These are phyloP conservation scores for Euglossa dilemma DNA, from an alignment of 1,140 invertebrate species.

Conservation along the genomic window DNA sequence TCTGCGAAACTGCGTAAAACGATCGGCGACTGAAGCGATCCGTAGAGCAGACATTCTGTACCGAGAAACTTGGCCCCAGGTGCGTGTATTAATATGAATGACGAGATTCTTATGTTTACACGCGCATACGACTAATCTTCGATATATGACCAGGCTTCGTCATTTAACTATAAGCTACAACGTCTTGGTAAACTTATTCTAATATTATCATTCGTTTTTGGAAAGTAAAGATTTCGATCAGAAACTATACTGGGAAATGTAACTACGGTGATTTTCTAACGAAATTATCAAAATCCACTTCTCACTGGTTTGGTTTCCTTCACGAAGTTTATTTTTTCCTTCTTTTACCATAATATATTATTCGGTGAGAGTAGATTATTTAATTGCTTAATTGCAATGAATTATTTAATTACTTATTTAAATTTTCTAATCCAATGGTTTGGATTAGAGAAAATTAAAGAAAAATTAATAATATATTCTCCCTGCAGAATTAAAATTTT, in stretches of 20 bases:
- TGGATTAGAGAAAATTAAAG: neutral
- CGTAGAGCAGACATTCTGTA: conserved; percentile 58
- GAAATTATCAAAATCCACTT: neutral
- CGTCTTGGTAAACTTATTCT: neutral
- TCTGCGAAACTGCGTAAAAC: conserved; percentile 67
- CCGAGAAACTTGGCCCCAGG: conserved; percentile 66
- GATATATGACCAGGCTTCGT: conserved; percentile 36
- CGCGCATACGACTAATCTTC: conserved; percentile 44
- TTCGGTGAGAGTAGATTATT: neutral
- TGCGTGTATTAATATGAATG: conserved; percentile 76
- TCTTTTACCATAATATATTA: neutral
- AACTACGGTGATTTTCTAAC: neutral
- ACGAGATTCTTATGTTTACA: conserved; percentile 70
- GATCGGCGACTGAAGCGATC: conserved; percentile 33
- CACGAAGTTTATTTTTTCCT: neutral
- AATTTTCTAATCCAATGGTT: neutral
- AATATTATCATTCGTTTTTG: conserved; percentile 10
- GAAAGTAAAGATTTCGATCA: neutral
- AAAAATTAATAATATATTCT: neutral
- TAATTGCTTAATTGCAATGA: neutral
- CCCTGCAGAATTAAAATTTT: neutral
- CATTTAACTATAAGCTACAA: conserved; percentile 21
- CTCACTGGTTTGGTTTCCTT: neutral
- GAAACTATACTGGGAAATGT: neutral
- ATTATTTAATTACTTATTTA: neutral